Evolutionary conservation across 2,888 invertebrate species (phyloP), one percentile per base, ranked within the genome.

Genomic region (Xanthorhoe spadicearia): DNA sequence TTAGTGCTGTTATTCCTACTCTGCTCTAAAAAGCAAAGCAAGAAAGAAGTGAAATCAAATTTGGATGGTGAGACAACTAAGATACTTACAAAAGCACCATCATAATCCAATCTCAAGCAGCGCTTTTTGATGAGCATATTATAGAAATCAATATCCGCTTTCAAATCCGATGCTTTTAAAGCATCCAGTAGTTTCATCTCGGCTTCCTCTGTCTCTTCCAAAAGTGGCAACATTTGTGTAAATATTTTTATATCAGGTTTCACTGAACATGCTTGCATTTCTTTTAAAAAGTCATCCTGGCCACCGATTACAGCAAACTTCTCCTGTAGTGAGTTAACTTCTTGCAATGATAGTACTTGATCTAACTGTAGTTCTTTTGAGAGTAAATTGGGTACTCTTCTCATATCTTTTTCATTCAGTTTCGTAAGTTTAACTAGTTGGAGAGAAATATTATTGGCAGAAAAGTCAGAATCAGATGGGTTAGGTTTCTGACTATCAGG

Each of bases 71-170:
- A 6, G 2, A 32, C 32, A 32, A 43, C 48, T 46, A 15, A 46
- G 7, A 38, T 38, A 90, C 93, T 90, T 93, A 96, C 96, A 88
- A 94, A 94, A 13, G 97, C 98, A 74, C 93, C 94, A 59, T 94
- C 91, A 83, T 95, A 96, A 82, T 97, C 96, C 64, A 86, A 90
- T 72, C 97, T 92, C 79, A 95, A 88, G 79, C 95, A 95, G 65
- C 97, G 94, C 82, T 95, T 97, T 79, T 96, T 97, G 60, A 99
- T 98, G 9, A 98, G 92, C 89, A 96, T 95, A 85, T 98, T 98
- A 80, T 95, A 98, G 84, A 98, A 97, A 82, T 96, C 96, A 63
- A 96, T 94, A 87, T 98, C 98, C 1, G 96, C 93, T 75, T 93
- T 94, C 0, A 97, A 83, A 9, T 94, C 90, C 50, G 88, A 87